phyloP scores from a whole-genome alignment of 2,113 vertebrate species.

The Vireo altiloquus region DNA sequence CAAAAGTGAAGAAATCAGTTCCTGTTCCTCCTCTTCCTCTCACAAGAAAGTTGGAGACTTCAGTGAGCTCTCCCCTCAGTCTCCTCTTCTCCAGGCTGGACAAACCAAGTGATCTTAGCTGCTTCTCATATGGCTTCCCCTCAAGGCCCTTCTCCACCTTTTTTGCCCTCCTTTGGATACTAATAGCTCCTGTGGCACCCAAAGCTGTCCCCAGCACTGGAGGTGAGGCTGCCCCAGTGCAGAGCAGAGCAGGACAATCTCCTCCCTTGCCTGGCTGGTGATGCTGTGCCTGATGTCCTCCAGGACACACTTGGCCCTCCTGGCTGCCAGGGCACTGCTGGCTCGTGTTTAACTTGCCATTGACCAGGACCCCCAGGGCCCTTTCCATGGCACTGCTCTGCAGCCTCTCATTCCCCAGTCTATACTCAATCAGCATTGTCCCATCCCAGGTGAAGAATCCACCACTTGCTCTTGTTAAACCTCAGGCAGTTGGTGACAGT shows the following conservation, averaged over 20 bases:
- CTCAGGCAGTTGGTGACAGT: neutral
- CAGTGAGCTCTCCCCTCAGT: fast-evolving
- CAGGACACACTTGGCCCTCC: neutral
- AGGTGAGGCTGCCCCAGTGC: fast-evolving
- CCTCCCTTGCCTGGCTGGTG: fast-evolving
- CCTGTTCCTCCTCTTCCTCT: neutral
- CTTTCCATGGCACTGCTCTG: neutral
- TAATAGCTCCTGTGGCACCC: neutral
- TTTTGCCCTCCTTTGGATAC: fast-evolving
- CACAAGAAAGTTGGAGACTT: neutral
- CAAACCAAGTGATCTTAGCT: neutral
- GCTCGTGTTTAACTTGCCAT: neutral
- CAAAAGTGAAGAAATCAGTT: neutral
- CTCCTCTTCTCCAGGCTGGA: neutral
- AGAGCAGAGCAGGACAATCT: neutral
- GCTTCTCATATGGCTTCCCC: neutral
- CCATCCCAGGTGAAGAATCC: neutral
- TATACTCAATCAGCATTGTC: fast-evolving
- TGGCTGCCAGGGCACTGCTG: neutral
- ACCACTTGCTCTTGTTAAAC: neutral
- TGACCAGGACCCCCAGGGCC: neutral
- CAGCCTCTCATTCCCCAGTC: neutral
- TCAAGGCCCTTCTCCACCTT: neutral
- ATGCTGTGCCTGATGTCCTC: neutral
- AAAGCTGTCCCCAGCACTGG: fast-evolving